Evolutionary conservation across 2,113 vertebrate species (phyloP).

Genomic region (Elephantulus edwardii): DNA sequence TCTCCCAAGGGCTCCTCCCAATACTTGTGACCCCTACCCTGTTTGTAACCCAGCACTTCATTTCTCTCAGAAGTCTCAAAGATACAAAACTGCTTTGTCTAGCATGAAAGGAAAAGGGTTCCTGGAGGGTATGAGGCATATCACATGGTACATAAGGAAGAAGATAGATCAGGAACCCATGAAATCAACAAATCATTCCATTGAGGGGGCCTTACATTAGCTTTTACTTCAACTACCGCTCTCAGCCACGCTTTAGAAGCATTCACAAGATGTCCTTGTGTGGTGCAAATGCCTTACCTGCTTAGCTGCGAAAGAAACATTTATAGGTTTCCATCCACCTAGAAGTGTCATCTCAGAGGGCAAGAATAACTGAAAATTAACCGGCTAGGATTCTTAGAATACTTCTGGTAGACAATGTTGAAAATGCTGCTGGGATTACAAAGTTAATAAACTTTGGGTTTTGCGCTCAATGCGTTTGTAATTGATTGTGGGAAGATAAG

Average conservation of each 20-base stretch:
- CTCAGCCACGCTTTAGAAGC: not conserved
- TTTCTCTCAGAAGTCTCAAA: slow-evolving; percentile 21
- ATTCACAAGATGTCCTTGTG: not conserved
- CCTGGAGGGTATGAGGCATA: not conserved
- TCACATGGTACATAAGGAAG: not conserved
- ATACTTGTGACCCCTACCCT: not conserved
- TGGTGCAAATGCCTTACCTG: not conserved
- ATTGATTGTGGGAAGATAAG: too few species aligned
- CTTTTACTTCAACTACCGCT: not conserved
- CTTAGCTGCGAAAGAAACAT: not conserved
- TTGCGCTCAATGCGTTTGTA: too few species aligned
- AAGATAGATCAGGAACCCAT: not conserved
- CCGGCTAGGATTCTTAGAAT: too few species aligned
- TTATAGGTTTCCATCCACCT: not conserved
- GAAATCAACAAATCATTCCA: not conserved
- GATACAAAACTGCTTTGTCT: slow-evolving; percentile 14
- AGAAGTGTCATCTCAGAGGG: not conserved
- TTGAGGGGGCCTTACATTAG: not conserved
- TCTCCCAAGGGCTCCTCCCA: not conserved
- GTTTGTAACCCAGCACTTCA: not conserved
- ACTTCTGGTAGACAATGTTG: too few species aligned
- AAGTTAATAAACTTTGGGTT: too few species aligned
- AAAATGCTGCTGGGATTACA: too few species aligned
- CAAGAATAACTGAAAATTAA: too few species aligned
- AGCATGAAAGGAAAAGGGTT: not conserved